These are phyloP conservation scores for Sigmodon hispidus DNA, from an alignment of 2,113 vertebrate species.

Conservation along the genomic window DNA sequence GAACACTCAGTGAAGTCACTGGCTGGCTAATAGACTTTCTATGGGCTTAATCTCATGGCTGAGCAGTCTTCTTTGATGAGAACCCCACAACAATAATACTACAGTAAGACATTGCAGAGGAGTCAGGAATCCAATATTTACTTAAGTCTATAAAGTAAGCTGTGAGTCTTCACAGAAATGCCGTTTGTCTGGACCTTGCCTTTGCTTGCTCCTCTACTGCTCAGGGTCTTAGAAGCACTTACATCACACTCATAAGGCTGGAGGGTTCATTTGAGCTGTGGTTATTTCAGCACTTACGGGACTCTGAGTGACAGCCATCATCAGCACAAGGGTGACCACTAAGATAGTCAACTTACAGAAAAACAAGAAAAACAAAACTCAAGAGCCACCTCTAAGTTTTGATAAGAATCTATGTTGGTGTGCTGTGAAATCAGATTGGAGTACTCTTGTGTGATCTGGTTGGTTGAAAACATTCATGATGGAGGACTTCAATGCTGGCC, in stretches of 20 bases:
- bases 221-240: neutral
- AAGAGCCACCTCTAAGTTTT: neutral
- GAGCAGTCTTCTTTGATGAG: neutral
- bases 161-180: neutral
- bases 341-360: neutral
- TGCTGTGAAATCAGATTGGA: no score
- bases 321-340: neutral
- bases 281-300: neutral
- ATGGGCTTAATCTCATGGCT: neutral
- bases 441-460: neutral
- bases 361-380: constrained; percentile 31
- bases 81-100: neutral
- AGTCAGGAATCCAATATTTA: neutral
- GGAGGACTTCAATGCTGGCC: neutral
- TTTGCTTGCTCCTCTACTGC: neutral
- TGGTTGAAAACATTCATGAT: neutral
- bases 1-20: no score
- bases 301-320: neutral
- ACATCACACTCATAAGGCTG: neutral
- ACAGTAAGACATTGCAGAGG: neutral
- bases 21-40: neutral
- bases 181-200: neutral
- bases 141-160: constrained; percentile 3
- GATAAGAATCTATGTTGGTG: neutral
- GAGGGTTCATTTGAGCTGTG: neutral